These are phyloP conservation scores for Cephalotes varians DNA, from an alignment of 2,888 invertebrate genomes.

Conservation along the genomic window DNA sequence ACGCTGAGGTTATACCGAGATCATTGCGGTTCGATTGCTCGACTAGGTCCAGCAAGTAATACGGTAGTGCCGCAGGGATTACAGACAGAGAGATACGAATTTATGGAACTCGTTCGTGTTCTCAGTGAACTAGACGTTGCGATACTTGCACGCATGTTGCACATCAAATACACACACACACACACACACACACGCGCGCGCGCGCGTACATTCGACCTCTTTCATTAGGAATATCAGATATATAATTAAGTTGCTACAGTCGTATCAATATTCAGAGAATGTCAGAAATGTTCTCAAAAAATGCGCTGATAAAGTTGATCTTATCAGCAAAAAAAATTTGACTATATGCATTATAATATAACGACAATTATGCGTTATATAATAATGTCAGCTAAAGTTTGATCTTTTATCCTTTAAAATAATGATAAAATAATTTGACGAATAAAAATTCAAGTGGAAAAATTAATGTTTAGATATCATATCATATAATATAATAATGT, in stretches of 20 bases:
- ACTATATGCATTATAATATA: background rate
- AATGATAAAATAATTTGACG: constrained; percentile 4
- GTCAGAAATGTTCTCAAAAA: constrained; percentile 39
- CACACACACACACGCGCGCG: background rate
- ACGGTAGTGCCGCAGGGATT: constrained; percentile 70
- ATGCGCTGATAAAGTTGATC: constrained; percentile 16
- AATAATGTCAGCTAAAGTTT: background rate
- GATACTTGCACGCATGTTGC: constrained; percentile 3
- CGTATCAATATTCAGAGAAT: constrained; percentile 27
- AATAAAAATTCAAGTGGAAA: background rate
- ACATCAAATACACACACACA: background rate
- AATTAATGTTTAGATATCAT: background rate
- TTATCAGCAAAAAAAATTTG: background rate
- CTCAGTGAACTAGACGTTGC: constrained; percentile 28
- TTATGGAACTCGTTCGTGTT: constrained; percentile 69
- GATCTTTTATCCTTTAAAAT: background rate
- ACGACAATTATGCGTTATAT: background rate
- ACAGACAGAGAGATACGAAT: constrained; percentile 69
- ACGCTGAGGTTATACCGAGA: constrained; percentile 59
- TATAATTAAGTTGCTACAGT: constrained; percentile 28
- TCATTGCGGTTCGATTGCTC: constrained; percentile 70
- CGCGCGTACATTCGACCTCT: background rate
- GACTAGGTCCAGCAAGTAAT: constrained; percentile 67
- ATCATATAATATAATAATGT: background rate
- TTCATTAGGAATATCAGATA: constrained; percentile 53